Base-by-base conservation (phyloP, 2,888 invertebrate species). In the Athripsodes cinereus region DNA sequence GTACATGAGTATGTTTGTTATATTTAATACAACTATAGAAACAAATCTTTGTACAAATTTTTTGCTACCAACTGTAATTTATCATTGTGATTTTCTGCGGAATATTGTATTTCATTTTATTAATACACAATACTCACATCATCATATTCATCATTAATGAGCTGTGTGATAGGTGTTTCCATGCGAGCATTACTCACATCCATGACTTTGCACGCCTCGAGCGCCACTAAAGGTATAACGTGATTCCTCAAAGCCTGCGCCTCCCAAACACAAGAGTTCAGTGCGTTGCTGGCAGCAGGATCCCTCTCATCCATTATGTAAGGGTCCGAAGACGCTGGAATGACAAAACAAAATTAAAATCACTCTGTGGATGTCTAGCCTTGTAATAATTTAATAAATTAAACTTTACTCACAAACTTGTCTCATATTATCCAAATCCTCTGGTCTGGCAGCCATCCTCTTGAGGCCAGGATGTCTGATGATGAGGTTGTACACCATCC, bases 181-280 rank as follows among this genome's bases (percentile, higher is more conserved):
- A 82, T 74, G 16, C 79, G 76, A 0, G 88, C 87, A 46, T 90
- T 68, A 1, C 84, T 82, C 52, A 82, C 79, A 53, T 83, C 81
- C 53, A 92, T 85, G 65, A 88, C 87, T 64, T 80, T 77, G 13
- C 68, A 70, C 0, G 93, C 92, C 0, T 88, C 86, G 50, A 79
- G 80, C 18, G 87, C 81, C 8, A 93, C 85, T 60, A 81, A 81
- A 2, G 92, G 90, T 65, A 87, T 68, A 11, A 82, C 80, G 70
- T 92, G 92, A 63, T 81, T 77, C 69, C 90, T 87, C 62, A 96
- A 76, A 11, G 88, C 84, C 66, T 85, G 81, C 60, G 95, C 81
- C 79, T 98, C 97, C 97, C 97, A 98, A 56, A 98, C 80, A 51
- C 91, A 92, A 68, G 96, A 95, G 62, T 90, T 85, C 3, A 92